Evolutionary conservation across 2,888 invertebrate genomes (phyloP).

Genomic region (Orthosia gothica): DNA sequence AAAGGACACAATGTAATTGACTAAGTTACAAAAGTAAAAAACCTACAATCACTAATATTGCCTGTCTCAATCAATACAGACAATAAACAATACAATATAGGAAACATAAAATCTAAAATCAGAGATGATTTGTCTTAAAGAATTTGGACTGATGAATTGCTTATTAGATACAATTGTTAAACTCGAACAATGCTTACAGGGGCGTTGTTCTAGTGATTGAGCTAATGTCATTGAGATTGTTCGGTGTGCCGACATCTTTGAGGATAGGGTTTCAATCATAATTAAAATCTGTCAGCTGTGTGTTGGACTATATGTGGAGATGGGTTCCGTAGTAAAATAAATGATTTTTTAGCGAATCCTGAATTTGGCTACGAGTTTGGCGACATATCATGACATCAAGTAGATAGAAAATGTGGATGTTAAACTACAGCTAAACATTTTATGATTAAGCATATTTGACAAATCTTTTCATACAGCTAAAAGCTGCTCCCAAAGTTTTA

Average conservation of each 20-base stretch:
- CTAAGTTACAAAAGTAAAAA: not conserved
- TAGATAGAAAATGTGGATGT: not conserved
- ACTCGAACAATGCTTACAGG: constrained; percentile 39
- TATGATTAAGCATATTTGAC: no score
- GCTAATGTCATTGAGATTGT: constrained; percentile 51
- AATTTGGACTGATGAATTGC: constrained; percentile 49
- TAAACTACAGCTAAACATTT: no score
- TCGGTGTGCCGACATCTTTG: constrained; percentile 13
- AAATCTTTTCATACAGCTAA: no score
- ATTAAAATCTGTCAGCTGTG: constrained; percentile 45
- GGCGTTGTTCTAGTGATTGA: constrained; percentile 53
- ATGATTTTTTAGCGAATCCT: not conserved
- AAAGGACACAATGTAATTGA: not conserved
- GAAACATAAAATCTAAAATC: constrained; percentile 26
- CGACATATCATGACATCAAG: no score
- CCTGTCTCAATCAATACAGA: not conserved
- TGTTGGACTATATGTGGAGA: not conserved
- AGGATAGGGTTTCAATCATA: constrained; percentile 48
- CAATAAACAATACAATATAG: constrained; percentile 40
- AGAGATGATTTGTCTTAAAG: constrained; percentile 46
- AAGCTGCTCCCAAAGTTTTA: no score
- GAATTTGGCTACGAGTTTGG: no score
- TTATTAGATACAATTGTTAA: constrained; percentile 48
- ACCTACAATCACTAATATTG: not conserved
- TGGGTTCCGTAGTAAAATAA: constrained; percentile 10